These are phyloP conservation scores for Pycnonotus jocosus DNA, from an alignment of 2,113 vertebrate genomes.

Conservation along the genomic window DNA sequence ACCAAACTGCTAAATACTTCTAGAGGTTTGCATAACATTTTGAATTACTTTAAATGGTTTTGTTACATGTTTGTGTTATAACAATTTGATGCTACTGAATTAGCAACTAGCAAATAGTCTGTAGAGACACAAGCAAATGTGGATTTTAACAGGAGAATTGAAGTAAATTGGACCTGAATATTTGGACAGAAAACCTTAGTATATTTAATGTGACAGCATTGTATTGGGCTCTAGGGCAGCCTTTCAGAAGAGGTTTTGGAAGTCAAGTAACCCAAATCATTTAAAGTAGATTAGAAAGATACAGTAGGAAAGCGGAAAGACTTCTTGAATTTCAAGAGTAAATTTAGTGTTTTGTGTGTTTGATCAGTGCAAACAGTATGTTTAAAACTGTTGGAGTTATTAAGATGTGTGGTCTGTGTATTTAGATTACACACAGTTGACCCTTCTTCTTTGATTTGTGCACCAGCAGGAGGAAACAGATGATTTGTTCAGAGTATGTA, in stretches of 20 bases:
- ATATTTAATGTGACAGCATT: neutral
- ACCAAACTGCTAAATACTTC: neutral
- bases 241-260: neutral
- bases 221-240: neutral
- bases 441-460: neutral
- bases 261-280: neutral
- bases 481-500: neutral
- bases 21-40: neutral
- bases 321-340: neutral
- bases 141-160: neutral
- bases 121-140: neutral
- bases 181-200: neutral
- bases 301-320: neutral
- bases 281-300: neutral
- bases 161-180: neutral
- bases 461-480: neutral
- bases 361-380: neutral
- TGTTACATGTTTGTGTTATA: neutral
- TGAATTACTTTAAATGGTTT: neutral
- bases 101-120: neutral
- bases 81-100: neutral
- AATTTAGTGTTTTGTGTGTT: neutral
- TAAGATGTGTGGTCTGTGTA: neutral
- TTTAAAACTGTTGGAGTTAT: neutral
- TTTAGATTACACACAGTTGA: neutral